Percentiles rank a stretch among this genome's conserved stretches.
Conservation (phyloP, 2,888 invertebrate species). For the Doris montereyensis region DNA sequence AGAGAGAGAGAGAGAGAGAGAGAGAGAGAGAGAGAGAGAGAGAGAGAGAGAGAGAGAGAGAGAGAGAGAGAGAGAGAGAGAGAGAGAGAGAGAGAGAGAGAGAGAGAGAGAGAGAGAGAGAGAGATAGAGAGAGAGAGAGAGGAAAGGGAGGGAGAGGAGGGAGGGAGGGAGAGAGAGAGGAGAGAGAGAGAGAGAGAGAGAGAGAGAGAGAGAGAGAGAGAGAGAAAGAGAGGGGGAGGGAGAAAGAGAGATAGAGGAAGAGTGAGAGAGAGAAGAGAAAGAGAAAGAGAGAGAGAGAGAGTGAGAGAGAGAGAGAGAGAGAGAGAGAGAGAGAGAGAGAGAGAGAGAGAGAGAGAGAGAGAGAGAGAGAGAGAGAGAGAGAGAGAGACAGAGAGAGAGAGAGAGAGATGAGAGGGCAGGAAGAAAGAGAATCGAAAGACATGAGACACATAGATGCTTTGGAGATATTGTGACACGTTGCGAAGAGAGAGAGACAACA, state of each 20-base stretch:
- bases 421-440: too few species aligned
- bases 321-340: not conserved
- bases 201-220: not conserved
- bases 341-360: not conserved
- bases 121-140: constrained; percentile 17
- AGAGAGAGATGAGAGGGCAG: too few species aligned
- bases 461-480: too few species aligned
- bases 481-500: too few species aligned
- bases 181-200: too few species aligned
- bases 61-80: not conserved
- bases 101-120: constrained; percentile 1
- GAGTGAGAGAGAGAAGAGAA: not conserved
- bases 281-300: not conserved
- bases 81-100: not conserved
- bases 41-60: not conserved
- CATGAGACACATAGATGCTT: too few species aligned
- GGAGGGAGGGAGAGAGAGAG: not conserved
- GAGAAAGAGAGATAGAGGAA: not conserved
- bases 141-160: not conserved
- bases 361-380: not conserved
- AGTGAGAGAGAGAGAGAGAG: not conserved
- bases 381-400: too few species aligned
- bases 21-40: not conserved
- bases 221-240: not conserved
- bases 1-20: not conserved